Conservation (phyloP, 2,888 invertebrate species). For the Allygus modestus region DNA sequence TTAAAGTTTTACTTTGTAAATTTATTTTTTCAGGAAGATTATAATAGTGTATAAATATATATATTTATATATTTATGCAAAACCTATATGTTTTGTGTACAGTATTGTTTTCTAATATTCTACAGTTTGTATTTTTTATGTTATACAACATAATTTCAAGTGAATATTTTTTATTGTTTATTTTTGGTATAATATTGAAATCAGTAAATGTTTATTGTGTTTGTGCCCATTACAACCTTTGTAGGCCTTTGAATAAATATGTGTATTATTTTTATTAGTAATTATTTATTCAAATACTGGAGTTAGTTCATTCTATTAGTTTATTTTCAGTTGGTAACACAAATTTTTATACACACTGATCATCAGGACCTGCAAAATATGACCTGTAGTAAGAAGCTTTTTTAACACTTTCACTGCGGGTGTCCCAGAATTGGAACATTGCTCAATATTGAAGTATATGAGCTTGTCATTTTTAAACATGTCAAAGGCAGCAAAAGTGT, state of each 20-base stretch:
- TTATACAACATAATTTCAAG: constrained; percentile 26
- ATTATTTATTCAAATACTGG: not conserved
- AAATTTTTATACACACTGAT: too few species aligned
- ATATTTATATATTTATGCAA: constrained; percentile 16
- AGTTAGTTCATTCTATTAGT: too few species aligned
- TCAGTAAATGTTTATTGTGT: constrained; percentile 11
- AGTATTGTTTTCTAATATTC: constrained; percentile 15
- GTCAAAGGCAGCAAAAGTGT: too few species aligned
- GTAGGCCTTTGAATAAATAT: constrained; percentile 42
- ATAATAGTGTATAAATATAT: constrained; percentile 2
- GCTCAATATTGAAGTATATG: too few species aligned
- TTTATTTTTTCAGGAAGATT: not conserved
- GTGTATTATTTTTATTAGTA: constrained; percentile 13
- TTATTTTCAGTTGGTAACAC: too few species aligned
- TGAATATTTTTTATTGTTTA: constrained; percentile 29
- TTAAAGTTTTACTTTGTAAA: constrained; percentile 8
- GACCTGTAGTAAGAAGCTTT: too few species aligned
- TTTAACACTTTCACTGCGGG: too few species aligned
- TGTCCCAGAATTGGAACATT: too few species aligned
- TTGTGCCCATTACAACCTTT: constrained; percentile 12
- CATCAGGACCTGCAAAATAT: too few species aligned
- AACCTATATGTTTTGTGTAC: constrained; percentile 22
- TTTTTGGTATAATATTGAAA: not conserved
- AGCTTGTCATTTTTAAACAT: too few species aligned
- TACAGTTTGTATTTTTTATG: constrained; percentile 24